Percentiles rank a stretch among this genome's conserved stretches.
Evolutionary conservation across 2,797 vertebrate genomes (phyloP).

Genomic region (Zalophus californianus): DNA sequence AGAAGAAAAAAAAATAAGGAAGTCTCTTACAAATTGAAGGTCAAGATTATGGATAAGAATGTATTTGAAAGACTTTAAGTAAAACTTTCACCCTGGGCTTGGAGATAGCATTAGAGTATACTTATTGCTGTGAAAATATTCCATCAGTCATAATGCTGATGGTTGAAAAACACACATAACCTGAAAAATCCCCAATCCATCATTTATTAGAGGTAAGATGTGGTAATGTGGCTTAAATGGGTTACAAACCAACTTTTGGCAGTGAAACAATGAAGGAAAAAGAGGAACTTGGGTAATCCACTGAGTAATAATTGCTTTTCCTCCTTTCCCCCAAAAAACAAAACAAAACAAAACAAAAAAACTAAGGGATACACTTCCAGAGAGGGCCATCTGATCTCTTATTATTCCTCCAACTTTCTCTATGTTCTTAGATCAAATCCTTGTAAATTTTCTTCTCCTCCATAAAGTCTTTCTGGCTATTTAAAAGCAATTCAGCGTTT

Average conservation of each 20-base stretch:
- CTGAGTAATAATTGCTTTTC: neutral
- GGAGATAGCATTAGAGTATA: neutral
- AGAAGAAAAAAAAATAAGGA: constrained; percentile 28
- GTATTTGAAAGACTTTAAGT: constrained; percentile 53
- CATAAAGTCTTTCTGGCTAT: neutral
- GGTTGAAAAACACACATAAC: constrained; percentile 21
- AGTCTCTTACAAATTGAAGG: constrained; percentile 41
- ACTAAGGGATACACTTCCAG: neutral
- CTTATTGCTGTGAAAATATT: constrained; percentile 41
- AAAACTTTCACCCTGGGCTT: constrained; percentile 42
- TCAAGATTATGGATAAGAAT: constrained; percentile 24
- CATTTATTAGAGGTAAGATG: constrained; percentile 27
- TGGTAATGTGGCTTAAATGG: neutral
- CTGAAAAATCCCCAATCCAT: constrained; percentile 12
- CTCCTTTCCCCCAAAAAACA: neutral
- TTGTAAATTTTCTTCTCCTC: neutral
- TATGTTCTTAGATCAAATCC: neutral
- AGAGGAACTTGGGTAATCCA: neutral
- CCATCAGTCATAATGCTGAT: neutral
- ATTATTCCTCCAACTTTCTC: constrained; percentile 4
- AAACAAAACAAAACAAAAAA: neutral
- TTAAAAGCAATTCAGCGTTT: constrained; percentile 1
- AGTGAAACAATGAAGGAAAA: neutral
- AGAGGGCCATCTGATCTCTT: neutral
- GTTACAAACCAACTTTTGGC: constrained; percentile 38